Conservation (phyloP, 1,140 invertebrate species). For the Popillia japonica region DNA sequence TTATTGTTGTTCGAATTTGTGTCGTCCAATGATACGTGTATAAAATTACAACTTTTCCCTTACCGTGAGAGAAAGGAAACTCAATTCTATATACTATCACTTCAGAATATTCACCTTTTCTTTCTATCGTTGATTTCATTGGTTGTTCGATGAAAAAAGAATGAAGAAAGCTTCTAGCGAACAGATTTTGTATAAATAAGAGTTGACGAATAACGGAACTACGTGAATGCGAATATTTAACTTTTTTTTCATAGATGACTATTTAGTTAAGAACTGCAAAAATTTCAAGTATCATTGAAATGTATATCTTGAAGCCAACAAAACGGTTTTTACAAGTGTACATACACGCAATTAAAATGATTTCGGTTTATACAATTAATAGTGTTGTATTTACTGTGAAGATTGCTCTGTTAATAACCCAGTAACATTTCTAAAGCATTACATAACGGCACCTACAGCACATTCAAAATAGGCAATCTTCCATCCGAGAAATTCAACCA, state of each 20-base stretch:
- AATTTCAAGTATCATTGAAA: background rate
- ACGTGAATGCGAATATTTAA: background rate
- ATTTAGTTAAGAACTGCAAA: background rate
- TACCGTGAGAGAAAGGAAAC: slow-evolving; percentile 6
- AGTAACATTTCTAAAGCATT: background rate
- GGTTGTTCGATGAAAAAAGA: background rate
- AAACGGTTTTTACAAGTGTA: slow-evolving; percentile 18
- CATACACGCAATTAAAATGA: background rate
- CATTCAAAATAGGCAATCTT: too few relatives aligned
- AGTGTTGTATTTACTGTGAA: background rate
- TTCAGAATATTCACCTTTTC: background rate
- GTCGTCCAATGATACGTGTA: slow-evolving; percentile 25
- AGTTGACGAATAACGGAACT: slow-evolving; percentile 8
- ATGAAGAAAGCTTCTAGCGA: background rate
- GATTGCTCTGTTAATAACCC: background rate
- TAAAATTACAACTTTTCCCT: slow-evolving; percentile 19
- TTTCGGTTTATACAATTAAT: slow-evolving; percentile 18
- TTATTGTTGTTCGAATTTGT: slow-evolving; percentile 28
- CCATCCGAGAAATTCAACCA: too few relatives aligned
- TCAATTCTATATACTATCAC: slow-evolving; percentile 4
- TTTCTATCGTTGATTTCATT: background rate
- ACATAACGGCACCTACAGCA: background rate
- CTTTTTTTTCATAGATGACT: background rate
- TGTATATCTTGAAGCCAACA: background rate
- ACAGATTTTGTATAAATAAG: slow-evolving; percentile 5